Percentiles rank a stretch among this genome's conserved stretches.
Evolutionary conservation across 2,888 invertebrate genomes (phyloP).

Genomic region (Onthophagus sagittarius): DNA sequence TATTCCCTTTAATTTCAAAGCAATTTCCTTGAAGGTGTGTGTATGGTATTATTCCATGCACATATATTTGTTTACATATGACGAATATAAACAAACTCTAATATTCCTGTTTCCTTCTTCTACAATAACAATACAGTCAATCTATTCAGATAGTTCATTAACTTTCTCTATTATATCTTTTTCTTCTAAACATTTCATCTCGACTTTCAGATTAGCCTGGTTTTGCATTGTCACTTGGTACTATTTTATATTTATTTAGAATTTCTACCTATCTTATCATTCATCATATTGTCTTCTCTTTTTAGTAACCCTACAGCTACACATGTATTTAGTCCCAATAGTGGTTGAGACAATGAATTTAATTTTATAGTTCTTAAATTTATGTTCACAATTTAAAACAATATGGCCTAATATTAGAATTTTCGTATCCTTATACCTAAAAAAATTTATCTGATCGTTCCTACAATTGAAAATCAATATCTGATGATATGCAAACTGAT

Average conservation of each 20-base stretch:
- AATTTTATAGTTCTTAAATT: background rate
- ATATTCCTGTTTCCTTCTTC: slow-evolving; percentile 13
- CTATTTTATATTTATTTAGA: slow-evolving; percentile 14
- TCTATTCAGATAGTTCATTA: slow-evolving; percentile 13
- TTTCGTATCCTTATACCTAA: background rate
- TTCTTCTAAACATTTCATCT: slow-evolving; percentile 5
- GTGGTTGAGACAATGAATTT: slow-evolving; percentile 8
- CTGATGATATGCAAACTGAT: too few relatives aligned
- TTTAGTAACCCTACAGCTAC: background rate
- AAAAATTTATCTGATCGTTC: too few relatives aligned
- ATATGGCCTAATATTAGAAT: background rate
- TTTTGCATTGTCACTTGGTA: too few relatives aligned
- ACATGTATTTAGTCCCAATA: slow-evolving; percentile 10
- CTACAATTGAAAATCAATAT: too few relatives aligned
- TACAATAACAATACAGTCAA: slow-evolving; percentile 6
- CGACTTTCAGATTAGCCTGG: slow-evolving; percentile 8
- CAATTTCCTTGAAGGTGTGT: slow-evolving; percentile 30
- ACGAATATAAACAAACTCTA: slow-evolving; percentile 11
- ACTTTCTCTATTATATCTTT: slow-evolving; percentile 13
- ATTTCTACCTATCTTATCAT: slow-evolving; percentile 4
- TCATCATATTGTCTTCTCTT: background rate
- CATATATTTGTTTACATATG: slow-evolving; percentile 25
- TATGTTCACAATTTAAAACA: background rate
- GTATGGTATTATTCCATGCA: slow-evolving; percentile 26
- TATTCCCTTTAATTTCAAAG: too few relatives aligned